Conservation (phyloP, 2,797 vertebrate genomes). For the Ctenosaura bakeri region DNA sequence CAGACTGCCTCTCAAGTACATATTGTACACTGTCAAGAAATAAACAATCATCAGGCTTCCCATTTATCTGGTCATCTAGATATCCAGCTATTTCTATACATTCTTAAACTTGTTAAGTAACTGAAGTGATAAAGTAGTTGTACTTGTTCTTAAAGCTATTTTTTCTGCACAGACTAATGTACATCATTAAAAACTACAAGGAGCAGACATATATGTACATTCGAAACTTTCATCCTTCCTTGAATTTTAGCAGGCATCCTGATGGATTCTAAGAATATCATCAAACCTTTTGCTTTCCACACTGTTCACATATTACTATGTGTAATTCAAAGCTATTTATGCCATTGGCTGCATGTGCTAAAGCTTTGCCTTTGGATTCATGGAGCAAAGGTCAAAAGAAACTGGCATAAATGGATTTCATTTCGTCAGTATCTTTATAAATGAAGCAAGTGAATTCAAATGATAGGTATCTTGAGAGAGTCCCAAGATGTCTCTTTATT, state of each 20-base stretch:
- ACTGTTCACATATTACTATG: constrained; percentile 60
- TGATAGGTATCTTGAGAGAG: constrained; percentile 28
- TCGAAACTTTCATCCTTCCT: constrained; percentile 28
- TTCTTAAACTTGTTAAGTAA: not conserved
- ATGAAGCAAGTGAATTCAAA: constrained; percentile 40
- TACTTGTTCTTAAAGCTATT: not conserved
- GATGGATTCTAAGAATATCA: constrained; percentile 46
- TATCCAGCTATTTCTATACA: constrained; percentile 2
- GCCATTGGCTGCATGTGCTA: constrained; percentile 47
- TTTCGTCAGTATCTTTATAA: constrained; percentile 53
- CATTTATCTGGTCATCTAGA: not conserved
- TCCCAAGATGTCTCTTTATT: not conserved
- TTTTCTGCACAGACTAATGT: too few relatives aligned
- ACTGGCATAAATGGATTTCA: constrained; percentile 46
- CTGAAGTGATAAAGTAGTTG: not conserved
- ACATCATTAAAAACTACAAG: not conserved
- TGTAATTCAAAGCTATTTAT: constrained; percentile 66
- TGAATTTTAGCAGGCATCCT: constrained; percentile 49
- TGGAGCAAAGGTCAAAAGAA: constrained; percentile 68
- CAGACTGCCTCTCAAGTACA: too few relatives aligned
- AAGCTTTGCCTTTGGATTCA: constrained; percentile 61
- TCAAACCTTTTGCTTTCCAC: constrained; percentile 65
- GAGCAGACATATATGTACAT: not conserved
- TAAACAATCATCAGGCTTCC: not conserved
- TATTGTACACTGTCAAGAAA: not conserved